Evolutionary conservation across 2,888 invertebrate genomes (phyloP).

Genomic region (Macrophya annulata): DNA sequence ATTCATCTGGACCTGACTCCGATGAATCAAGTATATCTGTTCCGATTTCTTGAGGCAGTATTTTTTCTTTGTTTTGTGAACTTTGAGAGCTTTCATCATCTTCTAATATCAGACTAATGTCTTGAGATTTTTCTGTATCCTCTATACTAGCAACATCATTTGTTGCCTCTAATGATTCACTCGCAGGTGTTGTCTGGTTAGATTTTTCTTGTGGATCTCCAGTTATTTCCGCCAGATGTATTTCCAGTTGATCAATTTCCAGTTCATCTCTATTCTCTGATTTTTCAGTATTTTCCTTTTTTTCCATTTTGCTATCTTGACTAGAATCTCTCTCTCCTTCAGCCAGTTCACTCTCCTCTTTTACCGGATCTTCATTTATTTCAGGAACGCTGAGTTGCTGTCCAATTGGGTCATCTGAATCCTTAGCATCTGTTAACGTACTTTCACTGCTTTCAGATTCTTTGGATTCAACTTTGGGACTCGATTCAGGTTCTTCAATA

Average conservation of each 20-base stretch:
- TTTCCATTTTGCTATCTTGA: conserved; percentile 55
- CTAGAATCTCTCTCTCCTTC: conserved; percentile 75
- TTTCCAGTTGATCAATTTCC: conserved; percentile 69
- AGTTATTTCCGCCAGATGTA: conserved; percentile 72
- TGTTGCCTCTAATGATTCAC: conserved; percentile 68
- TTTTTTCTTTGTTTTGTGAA: conserved; percentile 66
- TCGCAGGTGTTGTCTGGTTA: conserved; percentile 65
- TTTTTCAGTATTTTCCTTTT: conserved; percentile 61
- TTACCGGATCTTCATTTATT: conserved; percentile 64
- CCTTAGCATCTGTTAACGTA: conserved; percentile 51
- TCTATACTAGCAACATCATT: conserved; percentile 68
- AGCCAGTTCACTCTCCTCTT: conserved; percentile 78
- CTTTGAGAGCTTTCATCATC: conserved; percentile 69
- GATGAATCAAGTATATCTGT: conserved; percentile 64
- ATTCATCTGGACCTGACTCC: conserved; percentile 67
- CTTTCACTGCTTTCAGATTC: conserved; percentile 41
- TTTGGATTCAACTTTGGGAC: conserved; percentile 47
- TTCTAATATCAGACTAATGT: conserved; percentile 72
- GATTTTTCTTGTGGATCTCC: conserved; percentile 69
- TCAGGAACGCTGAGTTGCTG: conserved; percentile 56
- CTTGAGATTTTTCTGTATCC: conserved; percentile 72
- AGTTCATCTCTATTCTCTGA: conserved; percentile 32
- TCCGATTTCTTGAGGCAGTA: conserved; percentile 57
- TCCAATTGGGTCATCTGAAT: conserved; percentile 40
- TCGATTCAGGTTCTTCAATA: conserved; percentile 37